Evolutionary conservation across 2,797 vertebrate species (phyloP), one percentile per base, ranked within the genome.

Genomic region (Eupleurogrammus muticus): DNA sequence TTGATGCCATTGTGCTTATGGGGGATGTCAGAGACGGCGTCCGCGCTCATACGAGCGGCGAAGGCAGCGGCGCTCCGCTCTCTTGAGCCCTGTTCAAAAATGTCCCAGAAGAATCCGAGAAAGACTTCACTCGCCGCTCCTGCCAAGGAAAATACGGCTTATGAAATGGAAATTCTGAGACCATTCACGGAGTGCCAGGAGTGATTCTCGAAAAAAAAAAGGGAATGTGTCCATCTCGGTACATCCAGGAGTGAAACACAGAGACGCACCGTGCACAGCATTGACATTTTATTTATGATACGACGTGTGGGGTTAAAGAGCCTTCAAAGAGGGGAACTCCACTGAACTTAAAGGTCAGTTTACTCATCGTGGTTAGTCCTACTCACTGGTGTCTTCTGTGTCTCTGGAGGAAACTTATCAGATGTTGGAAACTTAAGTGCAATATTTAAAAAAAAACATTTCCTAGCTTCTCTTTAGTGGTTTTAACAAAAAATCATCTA

Each of bases 111-210:
- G 83, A 79, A 84, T 91, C 89, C 90, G 69, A n/a, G n/a, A 90
- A 90, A 93, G 91, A 92, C 93, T 90, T 88, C 63, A 77, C 87
- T 84, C 71, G 71, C 70, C 70, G 69, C 75, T 82, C 72, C 80
- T 89, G 94, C 94, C 94, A 95, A 93, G 82, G 73, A 93, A 93
- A 95, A 94, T 88, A 85, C 77, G 6, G 84, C 83, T 92, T 83
- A 85, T 94, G 91, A 94, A 95, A 92, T 95, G 92, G 94, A 96
- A 96, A 95, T 93, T 94, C 90, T 95, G 92, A 96, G 93, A 83
- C 87, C 92, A 90, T 93, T 93, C 83, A 93, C 82, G 48, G 81
- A 86, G 79, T 89, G 83, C 84, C 86, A 91, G 89, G 83, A 83
- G 82, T 91, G 81, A 91, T 92, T 89, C 85, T 85, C 62, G 55